Base-by-base conservation (phyloP, 2,888 invertebrate genomes). In the Noctua pronuba region DNA sequence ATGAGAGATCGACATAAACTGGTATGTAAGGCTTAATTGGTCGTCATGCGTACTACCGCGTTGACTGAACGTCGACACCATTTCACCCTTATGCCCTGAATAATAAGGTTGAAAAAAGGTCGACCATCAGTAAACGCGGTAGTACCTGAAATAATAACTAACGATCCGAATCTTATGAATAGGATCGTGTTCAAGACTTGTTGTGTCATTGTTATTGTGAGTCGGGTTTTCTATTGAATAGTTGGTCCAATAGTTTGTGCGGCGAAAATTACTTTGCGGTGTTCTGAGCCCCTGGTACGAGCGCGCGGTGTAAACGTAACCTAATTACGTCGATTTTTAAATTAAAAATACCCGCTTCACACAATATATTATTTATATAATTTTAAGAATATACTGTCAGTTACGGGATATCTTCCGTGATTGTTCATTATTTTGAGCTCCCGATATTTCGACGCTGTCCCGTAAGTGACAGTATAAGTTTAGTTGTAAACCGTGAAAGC, bases 141-240 rank as follows among this genome's bases (percentile, higher is more conserved):
- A 11, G 24, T 75, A 38, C 52, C 65, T 71, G n/a, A 49, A 52
- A 58, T 62, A 55, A 35, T 60, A 58, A 64, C 28, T 70, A 70
- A 66, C 70, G 35, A 83, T 41, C 24, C 18, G 41, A 80, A 70
- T 58, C 41, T 46, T 71, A 55, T 70, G 46, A 78, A 73, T 49
- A 67, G 49, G 52, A 44, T 66, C 13, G 28, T 35, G 35, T 62
- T 73, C 6, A 67, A 65, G 74, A 62, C 44, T 52, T 66, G 41
- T 74, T 60, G 28, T 60, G 52, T 73, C 44, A n/a, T 73, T 79
- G 55, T 78, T 78, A 44, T 58, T 46, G 10, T 41, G 31, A 58
- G 55, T n/a, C 16, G n/a, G 31, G 44, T 13, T 31, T 46, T n/a
- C 79, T 72, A 24, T 73, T 3, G 46, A 62, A 55, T 55, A 70